Conservation (phyloP, 1,140 invertebrate genomes). For the Sinonovacula constricta region DNA sequence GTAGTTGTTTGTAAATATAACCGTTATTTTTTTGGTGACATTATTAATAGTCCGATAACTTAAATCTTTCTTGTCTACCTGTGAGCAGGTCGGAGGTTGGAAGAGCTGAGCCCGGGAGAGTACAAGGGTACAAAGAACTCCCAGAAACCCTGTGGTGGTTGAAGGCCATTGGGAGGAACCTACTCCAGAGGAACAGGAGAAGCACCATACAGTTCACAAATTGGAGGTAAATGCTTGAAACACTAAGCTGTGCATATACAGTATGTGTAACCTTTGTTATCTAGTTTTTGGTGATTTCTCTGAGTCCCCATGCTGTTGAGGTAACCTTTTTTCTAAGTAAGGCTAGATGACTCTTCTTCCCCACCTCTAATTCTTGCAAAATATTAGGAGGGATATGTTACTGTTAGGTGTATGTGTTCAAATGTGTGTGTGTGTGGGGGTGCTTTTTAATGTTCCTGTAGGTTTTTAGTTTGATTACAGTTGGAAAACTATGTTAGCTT, state of each 20-base stretch:
- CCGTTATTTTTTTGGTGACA: no score
- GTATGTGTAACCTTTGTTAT: background rate
- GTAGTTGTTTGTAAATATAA: background rate
- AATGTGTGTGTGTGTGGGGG: no score
- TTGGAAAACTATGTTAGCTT: no score
- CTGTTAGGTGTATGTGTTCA: no score
- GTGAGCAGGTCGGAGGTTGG: constrained; percentile 68
- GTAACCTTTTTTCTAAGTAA: no score
- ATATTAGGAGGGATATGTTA: no score
- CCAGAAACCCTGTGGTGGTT: constrained; percentile 73
- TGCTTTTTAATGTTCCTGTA: no score
- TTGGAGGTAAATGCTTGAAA: constrained; percentile 71
- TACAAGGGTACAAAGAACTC: constrained; percentile 70
- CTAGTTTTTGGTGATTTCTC: background rate
- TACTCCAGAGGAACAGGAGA: constrained; percentile 72
- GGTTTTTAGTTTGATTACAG: no score
- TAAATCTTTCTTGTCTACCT: no score
- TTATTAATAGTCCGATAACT: no score
- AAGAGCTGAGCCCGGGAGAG: constrained; percentile 73
- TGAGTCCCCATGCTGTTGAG: background rate
- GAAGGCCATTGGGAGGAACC: constrained; percentile 77
- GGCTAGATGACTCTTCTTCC: no score
- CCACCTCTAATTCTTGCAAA: no score
- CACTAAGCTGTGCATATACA: background rate
- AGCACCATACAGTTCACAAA: constrained; percentile 75